These are phyloP conservation scores for Pyrrhia umbra DNA, from an alignment of 2,888 invertebrate species.

Conservation along the genomic window DNA sequence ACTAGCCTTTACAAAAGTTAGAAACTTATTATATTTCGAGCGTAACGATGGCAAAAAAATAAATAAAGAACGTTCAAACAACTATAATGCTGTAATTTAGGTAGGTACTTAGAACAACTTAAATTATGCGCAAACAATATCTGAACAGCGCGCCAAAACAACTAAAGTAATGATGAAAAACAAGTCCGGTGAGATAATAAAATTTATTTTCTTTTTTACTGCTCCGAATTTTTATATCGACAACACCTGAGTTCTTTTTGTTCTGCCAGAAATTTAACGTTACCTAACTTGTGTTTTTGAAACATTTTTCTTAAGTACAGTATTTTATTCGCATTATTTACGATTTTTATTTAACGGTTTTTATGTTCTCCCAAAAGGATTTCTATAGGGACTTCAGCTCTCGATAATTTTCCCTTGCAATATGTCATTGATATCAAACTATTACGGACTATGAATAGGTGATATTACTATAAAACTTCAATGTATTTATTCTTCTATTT, in stretches of 20 bases:
- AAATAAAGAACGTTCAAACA: conserved; percentile 43
- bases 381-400: background rate
- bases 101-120: conserved; percentile 28
- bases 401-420: background rate
- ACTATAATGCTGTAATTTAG: conserved; percentile 40
- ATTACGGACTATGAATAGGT: too few species aligned
- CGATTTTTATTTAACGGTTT: background rate
- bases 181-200: conserved; percentile 27
- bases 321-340: background rate
- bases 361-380: background rate
- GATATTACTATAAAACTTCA: too few species aligned
- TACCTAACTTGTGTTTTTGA: too few species aligned
- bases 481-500: too few species aligned
- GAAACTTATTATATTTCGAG: conserved; percentile 3
- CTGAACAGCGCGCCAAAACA: conserved; percentile 27
- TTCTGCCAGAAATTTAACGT: too few species aligned
- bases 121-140: conserved; percentile 44
- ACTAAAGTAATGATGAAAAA: conserved; percentile 26
- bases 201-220: conserved; percentile 39
- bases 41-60: conserved; percentile 28
- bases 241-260: conserved; percentile 40
- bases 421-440: too few species aligned
- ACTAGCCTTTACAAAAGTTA: conserved; percentile 5
- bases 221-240: conserved; percentile 32
- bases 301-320: conserved; percentile 22